phyloP scores from a whole-genome alignment of 1,140 invertebrate species.

The Metopolophium dirhodum region DNA sequence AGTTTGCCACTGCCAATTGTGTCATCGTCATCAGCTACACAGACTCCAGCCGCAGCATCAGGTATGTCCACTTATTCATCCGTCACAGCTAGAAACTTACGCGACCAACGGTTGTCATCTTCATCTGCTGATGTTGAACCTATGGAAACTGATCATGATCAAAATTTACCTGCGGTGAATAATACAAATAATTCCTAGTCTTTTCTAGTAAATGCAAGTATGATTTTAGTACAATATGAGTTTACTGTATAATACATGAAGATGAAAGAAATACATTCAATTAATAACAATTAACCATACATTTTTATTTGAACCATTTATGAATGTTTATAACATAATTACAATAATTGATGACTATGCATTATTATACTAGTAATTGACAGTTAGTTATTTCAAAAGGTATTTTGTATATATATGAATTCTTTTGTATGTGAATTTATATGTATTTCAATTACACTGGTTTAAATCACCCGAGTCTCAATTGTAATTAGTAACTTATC shows the following conservation, averaged over 20 bases:
- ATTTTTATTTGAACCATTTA: slow-evolving; percentile 24
- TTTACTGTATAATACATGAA: slow-evolving; percentile 7
- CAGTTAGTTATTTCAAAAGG: background rate
- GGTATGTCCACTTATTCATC: slow-evolving; percentile 52
- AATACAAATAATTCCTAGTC: slow-evolving; percentile 51
- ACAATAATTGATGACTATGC: background rate
- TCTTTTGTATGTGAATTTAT: background rate
- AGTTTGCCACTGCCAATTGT: slow-evolving; percentile 42
- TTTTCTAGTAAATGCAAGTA: background rate
- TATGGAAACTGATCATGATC: slow-evolving; percentile 56
- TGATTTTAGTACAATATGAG: slow-evolving; percentile 35
- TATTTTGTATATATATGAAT: background rate
- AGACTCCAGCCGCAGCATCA: slow-evolving; percentile 40
- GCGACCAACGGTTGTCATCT: slow-evolving; percentile 36
- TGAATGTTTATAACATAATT: background rate
- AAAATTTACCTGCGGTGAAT: slow-evolving; percentile 52
- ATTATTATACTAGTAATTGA: background rate
- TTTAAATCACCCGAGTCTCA: background rate
- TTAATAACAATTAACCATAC: slow-evolving; percentile 27
- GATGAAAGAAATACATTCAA: slow-evolving; percentile 27
- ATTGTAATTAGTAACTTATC: background rate
- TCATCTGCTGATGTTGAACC: slow-evolving; percentile 45
- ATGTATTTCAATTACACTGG: background rate
- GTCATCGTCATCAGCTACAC: slow-evolving; percentile 44
- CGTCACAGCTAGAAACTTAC: slow-evolving; percentile 39